Evolutionary conservation across 1,140 invertebrate species (phyloP).

Genomic region (Doryteuthis pealeii): DNA sequence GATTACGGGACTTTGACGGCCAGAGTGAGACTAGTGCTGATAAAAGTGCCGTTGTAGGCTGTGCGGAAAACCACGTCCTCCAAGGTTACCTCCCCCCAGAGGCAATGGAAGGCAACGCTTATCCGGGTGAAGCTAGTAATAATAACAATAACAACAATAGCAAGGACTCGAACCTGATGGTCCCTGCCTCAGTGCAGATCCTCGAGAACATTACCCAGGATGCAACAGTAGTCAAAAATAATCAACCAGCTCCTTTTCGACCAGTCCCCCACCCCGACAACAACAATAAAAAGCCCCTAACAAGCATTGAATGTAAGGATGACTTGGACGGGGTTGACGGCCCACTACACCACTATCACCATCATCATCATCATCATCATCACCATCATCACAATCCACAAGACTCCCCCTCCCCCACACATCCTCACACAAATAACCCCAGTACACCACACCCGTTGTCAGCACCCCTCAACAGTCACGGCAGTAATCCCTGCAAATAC

Average conservation of each 20-base stretch:
- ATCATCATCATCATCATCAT: slow-evolving; percentile 3
- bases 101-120: background rate
- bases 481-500: background rate
- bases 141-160: background rate
- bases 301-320: background rate
- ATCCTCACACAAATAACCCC: background rate
- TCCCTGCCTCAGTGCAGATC: background rate
- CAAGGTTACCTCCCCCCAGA: slow-evolving; percentile 4
- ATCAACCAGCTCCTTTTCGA: no score
- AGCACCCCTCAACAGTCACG: background rate
- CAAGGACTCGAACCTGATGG: background rate
- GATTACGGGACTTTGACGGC: slow-evolving; percentile 46
- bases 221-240: no score
- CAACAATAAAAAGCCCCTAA: background rate
- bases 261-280: background rate
- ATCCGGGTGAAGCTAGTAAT: background rate
- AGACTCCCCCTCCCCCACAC: background rate
- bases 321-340: background rate
- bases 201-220: background rate
- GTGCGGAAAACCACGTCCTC: slow-evolving; percentile 13
- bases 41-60: slow-evolving; percentile 11
- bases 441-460: background rate
- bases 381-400: slow-evolving; percentile 8
- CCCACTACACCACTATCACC: background rate
- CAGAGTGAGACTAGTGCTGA: slow-evolving; percentile 41